phyloP scores from a whole-genome alignment of 2,113 vertebrate species.

The Elaphurus davidianus region DNA sequence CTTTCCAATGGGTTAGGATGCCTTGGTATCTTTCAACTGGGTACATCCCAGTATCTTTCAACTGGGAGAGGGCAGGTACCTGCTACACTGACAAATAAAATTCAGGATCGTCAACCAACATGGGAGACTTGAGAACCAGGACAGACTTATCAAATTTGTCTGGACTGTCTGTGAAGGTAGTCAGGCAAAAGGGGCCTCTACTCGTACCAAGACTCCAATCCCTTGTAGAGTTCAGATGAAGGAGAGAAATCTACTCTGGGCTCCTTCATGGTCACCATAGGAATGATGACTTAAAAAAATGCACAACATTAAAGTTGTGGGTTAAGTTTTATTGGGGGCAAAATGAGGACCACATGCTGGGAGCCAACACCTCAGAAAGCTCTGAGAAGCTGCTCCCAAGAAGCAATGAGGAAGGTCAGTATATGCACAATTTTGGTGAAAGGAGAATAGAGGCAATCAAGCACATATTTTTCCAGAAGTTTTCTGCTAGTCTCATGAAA shows the following conservation, averaged over 20 bases:
- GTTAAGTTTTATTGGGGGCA: background rate
- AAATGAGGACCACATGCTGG: background rate
- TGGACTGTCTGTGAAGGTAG: background rate
- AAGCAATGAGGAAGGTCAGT: background rate
- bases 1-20: background rate
- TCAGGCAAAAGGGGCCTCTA: background rate
- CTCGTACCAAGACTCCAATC: background rate
- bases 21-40: background rate
- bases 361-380: background rate
- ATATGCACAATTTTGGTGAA: background rate
- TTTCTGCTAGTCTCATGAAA: background rate
- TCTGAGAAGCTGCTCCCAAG: background rate
- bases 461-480: background rate
- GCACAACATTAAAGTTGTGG: background rate
- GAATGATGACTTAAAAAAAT: background rate
- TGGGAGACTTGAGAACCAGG: background rate
- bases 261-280: background rate
- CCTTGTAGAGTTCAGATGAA: background rate
- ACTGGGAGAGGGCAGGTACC: background rate
- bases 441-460: background rate
- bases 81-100: background rate
- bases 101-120: background rate
- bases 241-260: background rate
- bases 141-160: background rate
- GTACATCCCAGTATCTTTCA: background rate